Percentiles rank a stretch among this genome's conserved stretches.
phyloP scores from a whole-genome alignment of 2,113 vertebrate genomes.

The Cryptotis parvus region DNA sequence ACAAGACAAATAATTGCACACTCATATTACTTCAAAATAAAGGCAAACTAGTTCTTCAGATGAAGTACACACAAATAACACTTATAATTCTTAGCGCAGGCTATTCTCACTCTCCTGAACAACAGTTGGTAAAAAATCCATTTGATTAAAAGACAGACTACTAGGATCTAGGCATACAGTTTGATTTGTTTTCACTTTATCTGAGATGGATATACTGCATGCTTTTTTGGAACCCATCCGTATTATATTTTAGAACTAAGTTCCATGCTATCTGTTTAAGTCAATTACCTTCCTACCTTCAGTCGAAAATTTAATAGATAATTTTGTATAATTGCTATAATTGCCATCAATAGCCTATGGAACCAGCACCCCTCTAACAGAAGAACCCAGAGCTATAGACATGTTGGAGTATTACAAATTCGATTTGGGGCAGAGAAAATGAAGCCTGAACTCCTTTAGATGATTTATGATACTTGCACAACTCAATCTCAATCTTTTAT shows the following conservation, averaged over 20 bases:
- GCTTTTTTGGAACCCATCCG: neutral
- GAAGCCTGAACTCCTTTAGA: conserved; percentile 40
- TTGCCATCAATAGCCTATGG: neutral
- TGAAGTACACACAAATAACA: neutral
- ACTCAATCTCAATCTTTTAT: neutral
- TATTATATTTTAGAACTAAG: neutral
- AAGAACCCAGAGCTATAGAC: neutral
- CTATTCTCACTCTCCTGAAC: neutral
- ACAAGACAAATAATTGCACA: neutral
- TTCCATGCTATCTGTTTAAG: neutral
- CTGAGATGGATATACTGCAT: neutral
- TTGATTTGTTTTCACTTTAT: neutral
- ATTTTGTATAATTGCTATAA: neutral
- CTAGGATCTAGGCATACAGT: neutral
- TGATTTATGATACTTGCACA: conserved; percentile 48
- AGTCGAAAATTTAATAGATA: neutral
- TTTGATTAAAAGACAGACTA: neutral
- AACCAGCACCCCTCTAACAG: neutral
- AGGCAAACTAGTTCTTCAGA: neutral
- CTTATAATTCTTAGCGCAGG: neutral
- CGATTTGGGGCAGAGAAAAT: conserved; percentile 44
- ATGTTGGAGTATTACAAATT: neutral
- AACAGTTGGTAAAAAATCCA: neutral
- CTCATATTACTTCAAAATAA: neutral
- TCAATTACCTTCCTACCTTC: neutral